Evolutionary conservation across 64 coral and sea anemone genomes (phyloP), one percentile per base, ranked within the genome.

Genomic region (Porites lutea): DNA sequence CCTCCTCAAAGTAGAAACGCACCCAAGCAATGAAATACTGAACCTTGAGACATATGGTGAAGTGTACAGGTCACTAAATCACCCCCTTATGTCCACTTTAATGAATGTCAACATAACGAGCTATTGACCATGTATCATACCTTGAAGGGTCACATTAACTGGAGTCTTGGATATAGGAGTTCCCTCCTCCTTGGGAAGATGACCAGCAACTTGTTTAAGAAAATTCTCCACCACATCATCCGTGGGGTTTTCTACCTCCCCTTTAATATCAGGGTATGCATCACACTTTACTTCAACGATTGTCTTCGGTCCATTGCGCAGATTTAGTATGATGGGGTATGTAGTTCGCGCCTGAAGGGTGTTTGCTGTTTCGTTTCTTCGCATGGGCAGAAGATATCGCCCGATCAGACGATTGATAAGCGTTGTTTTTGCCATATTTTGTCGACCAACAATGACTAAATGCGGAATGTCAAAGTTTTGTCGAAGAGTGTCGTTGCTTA

Each of bases 251-350:
- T 92, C 89, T 0, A 82, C 89, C 0, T 48, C 22, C 8, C 93
- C 93, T 8, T 88, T 88, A 9, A 57, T 87, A 63, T 81, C 68
- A 18, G 70, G 37, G 5, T 18, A 14, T 7, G 13, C 49, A 8
- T 57, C 48, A 45, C 51, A 77, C 48, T 80, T 69, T 19, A 96
- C 71, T 4, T 72, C 80, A 11, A 96, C 90, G 6, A 12, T 77
- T 0, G 50, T 77, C 20, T 7, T 78, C 53, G 48, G 4, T 52
- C 78, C 89, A 68, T 88, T 92, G 0, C 94, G 94, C 2, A 96
- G 90, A 74, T 91, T 96, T 3, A 96, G 79, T 60, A 96, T 91
- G 48, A 89, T 96, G 55, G 94, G 94, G n/a, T 96, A 96, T 3
- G 94, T 96, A 0, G 94, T 96, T 3, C 88, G 85, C 1, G 94